A percentile compares a stretch with the other conserved stretches of the same genome.
phyloP scores from a whole-genome alignment of 92 coral and sea anemone species.

The Bergia sp. region DNA sequence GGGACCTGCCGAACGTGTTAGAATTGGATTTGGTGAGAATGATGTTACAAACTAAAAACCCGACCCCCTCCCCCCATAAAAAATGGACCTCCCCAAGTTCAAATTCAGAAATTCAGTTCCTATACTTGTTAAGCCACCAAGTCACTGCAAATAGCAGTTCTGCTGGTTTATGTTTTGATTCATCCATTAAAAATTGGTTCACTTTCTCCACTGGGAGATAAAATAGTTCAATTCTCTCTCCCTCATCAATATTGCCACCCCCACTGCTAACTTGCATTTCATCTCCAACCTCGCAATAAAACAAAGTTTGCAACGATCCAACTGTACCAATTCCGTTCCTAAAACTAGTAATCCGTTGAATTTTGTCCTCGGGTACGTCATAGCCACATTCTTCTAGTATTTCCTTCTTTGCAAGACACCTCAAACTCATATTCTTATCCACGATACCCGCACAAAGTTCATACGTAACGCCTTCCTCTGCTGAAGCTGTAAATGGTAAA shows the following conservation, averaged over 20 bases:
- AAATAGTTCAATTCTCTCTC: slow-evolving; percentile 90
- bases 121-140: slow-evolving; percentile 89
- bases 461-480: slow-evolving; percentile 84
- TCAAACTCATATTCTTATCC: slow-evolving; percentile 76
- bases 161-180: slow-evolving; percentile 75
- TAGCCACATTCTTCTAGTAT: slow-evolving; percentile 97
- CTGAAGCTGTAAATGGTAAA: slow-evolving; percentile 69
- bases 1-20: too few species aligned
- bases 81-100: too few species aligned
- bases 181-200: slow-evolving; percentile 80
- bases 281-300: slow-evolving; percentile 87
- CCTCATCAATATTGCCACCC: slow-evolving; percentile 88
- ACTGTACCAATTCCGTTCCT: slow-evolving; percentile 85
- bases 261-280: slow-evolving; percentile 81
- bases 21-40: too few species aligned
- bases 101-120: not conserved
- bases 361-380: slow-evolving; percentile 87
- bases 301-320: slow-evolving; percentile 80
- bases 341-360: slow-evolving; percentile 69
- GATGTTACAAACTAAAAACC: too few species aligned
- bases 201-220: slow-evolving; percentile 85
- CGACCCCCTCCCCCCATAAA: too few species aligned
- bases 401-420: slow-evolving; percentile 81
- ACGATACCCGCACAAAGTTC: slow-evolving; percentile 98
- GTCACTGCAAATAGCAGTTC: slow-evolving; percentile 87